These are phyloP conservation scores for Mystacornis crossleyi DNA, from an alignment of 2,113 vertebrate species.

Conservation along the genomic window DNA sequence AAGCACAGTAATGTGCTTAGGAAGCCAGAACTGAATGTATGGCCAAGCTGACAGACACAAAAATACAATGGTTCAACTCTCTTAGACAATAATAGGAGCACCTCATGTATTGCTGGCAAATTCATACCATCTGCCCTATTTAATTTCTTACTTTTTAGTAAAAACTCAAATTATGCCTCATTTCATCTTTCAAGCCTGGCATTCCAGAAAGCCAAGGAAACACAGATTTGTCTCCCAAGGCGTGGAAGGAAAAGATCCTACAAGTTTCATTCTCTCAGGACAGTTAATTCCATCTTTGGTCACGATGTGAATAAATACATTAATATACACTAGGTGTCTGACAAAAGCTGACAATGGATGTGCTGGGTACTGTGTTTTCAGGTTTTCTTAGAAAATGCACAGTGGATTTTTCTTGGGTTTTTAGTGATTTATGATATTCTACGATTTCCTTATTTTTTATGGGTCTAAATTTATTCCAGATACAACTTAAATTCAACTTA, in stretches of 20 bases:
- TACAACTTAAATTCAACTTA: background rate
- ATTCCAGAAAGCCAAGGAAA: background rate
- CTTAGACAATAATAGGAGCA: background rate
- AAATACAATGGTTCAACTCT: background rate
- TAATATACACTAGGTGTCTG: background rate
- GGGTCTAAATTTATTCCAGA: background rate
- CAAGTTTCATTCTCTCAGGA: background rate
- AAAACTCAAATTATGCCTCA: background rate
- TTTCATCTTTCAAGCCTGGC: background rate
- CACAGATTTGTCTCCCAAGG: background rate
- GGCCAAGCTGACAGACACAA: background rate
- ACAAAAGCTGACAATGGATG: background rate
- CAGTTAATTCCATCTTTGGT: background rate
- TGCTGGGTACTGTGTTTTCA: background rate
- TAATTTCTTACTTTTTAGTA: background rate
- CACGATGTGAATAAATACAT: background rate
- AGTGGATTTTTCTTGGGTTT: background rate
- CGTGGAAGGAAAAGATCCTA: background rate
- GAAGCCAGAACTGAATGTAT: background rate
- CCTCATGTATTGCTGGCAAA: background rate
- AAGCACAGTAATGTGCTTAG: background rate
- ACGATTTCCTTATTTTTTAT: background rate
- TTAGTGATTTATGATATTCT: background rate
- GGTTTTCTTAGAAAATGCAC: background rate
- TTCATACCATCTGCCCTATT: background rate